phyloP scores from a whole-genome alignment of 2,888 invertebrate genomes.

The Empis livida region DNA sequence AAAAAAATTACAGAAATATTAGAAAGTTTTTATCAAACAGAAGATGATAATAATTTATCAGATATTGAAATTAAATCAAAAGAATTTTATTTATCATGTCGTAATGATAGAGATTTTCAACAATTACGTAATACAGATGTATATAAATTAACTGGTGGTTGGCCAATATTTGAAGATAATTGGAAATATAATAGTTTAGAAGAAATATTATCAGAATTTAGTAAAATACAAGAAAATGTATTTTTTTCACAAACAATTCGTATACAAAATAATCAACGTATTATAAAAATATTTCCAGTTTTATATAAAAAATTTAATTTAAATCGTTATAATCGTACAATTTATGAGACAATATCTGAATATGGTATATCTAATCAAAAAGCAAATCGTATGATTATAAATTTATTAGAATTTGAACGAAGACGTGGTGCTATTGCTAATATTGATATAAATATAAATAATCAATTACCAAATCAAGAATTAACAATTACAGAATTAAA shows the following conservation, averaged over 20 bases:
- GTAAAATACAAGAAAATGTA: constrained; percentile 26
- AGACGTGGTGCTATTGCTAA: constrained; percentile 22
- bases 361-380: constrained; percentile 18
- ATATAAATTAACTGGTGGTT: constrained; percentile 26
- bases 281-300: constrained; percentile 23
- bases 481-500: constrained; percentile 23
- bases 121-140: constrained; percentile 22
- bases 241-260: constrained; percentile 25
- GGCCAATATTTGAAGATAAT: constrained; percentile 27
- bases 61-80: constrained; percentile 26
- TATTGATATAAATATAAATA: constrained; percentile 11
- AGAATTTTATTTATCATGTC: constrained; percentile 27
- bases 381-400: constrained; percentile 18
- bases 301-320: constrained; percentile 20
- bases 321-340: constrained; percentile 25
- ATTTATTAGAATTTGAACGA: constrained; percentile 27
- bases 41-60: constrained; percentile 21
- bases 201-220: constrained; percentile 22
- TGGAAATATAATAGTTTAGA: constrained; percentile 24
- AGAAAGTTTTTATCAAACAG: constrained; percentile 2
- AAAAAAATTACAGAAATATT: neutral
- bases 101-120: constrained; percentile 20
- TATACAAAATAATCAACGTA: constrained; percentile 26
- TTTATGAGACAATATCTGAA: constrained; percentile 21
- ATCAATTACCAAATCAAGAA: constrained; percentile 10